Base-by-base conservation (phyloP, 2,113 vertebrate species). In the Tricholaema leucomelas region DNA sequence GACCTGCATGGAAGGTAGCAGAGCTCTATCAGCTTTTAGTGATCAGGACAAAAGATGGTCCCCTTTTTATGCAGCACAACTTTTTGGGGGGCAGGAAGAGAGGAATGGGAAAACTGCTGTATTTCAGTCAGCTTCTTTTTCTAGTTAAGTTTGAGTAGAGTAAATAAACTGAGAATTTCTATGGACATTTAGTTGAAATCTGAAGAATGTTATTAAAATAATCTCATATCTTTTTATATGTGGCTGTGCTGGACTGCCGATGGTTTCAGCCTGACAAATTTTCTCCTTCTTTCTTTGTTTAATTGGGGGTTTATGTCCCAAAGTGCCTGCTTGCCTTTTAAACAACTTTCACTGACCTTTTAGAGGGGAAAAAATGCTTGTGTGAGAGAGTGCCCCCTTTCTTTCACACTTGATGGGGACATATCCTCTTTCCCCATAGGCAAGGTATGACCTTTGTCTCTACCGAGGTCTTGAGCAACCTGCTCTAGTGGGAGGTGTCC, bases 161-260 rank as follows among this genome's bases (percentile, higher is more conserved):
- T 35, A 12, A 87, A 59, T 11, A 56, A 33, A 28, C 33, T 78
- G 31, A 64, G 65, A 55, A 71, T 6, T 60, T 78, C 15, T 30
- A 5, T 8, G 11, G 8, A 25, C 21, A 20, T 79, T 81, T 38
- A 55, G 12, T 59, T 40, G 61, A 56, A 82, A 71, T 38, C 9
- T 12, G 18, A 48, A 71, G 18, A 56, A 64, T 10, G 64, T 64
- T 5, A 10, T 25, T 8, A 30, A 23, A 59, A 17, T 40, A 12
- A 20, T 44, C 7, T 30, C 5, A 0, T 4, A 4, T 50, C 17
- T 4, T 74, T 81, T 64, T 44, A 23, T 30, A 0, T 5, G 15
- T 63, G 35, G 10, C 28, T 44, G 10, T 58, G 21, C 54, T 71
- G 31, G 30, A 71, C 4, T 33, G 15, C 21, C 20, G 33, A 16